Conservation (phyloP, 1,140 invertebrate genomes). For the Thaumatotibia leucotreta region DNA sequence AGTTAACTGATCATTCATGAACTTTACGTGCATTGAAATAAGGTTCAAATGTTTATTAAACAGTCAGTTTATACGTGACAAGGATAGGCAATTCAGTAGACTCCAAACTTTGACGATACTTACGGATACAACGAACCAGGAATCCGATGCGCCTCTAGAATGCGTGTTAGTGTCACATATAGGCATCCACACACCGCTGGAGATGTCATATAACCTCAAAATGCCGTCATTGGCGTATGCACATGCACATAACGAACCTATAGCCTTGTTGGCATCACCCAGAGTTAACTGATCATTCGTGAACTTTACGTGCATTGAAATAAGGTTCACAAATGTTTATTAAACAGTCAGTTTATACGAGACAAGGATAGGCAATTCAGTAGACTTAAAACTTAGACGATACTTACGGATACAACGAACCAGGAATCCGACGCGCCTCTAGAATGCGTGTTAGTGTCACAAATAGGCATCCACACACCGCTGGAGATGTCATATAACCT, state of each 20-base stretch:
- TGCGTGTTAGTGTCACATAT: conserved; percentile 84
- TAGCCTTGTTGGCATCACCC: no score
- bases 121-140: conserved; percentile 70
- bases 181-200: conserved; percentile 86
- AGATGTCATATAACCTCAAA: conserved; percentile 80
- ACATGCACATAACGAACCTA: no score
- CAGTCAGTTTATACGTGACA: no score
- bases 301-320: no score
- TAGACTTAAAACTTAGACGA: neutral
- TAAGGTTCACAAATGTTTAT: no score
- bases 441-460: conserved; percentile 83
- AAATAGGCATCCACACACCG: conserved; percentile 87
- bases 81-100: no score
- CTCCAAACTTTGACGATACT: conserved; percentile 26
- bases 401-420: conserved; percentile 68
- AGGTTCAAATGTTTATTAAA: no score
- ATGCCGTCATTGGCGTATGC: conserved; percentile 83
- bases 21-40: no score
- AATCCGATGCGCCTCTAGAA: conserved; percentile 74
- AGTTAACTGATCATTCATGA: no score
- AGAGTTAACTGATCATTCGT: no score
- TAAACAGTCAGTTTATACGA: no score
- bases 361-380: neutral
- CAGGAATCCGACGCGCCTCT: conserved; percentile 67
- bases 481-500: conserved; percentile 80